Percentiles rank a stretch among this genome's conserved stretches.
Conservation (phyloP, 1,140 invertebrate species). For the Phthorimaea operculella region DNA sequence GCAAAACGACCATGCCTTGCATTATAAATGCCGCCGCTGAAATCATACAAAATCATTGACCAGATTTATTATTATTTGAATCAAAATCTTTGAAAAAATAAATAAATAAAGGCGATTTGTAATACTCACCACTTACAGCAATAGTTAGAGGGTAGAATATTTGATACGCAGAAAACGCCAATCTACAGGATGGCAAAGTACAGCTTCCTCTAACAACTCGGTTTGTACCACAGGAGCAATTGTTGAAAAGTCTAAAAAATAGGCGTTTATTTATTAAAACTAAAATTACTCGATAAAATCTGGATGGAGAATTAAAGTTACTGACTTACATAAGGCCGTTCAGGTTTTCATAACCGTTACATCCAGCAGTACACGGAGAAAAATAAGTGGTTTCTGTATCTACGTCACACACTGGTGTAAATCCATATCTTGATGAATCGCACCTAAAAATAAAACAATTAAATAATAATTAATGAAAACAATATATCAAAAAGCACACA, state of each 20-base stretch:
- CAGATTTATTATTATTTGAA: too few species aligned
- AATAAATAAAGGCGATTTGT: too few species aligned
- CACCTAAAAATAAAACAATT: constrained; percentile 28
- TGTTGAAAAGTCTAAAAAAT: constrained; percentile 26
- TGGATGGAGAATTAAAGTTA: background rate
- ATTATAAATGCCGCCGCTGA: constrained; percentile 43
- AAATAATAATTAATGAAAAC: background rate
- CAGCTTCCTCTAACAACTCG: constrained; percentile 40
- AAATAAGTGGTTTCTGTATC: constrained; percentile 38
- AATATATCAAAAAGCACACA: too few species aligned
- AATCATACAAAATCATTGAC: constrained; percentile 4
- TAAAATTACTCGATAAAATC: too few species aligned
- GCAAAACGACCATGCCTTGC: constrained; percentile 48
- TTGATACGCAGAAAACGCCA: constrained; percentile 35
- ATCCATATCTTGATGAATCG: constrained; percentile 29
- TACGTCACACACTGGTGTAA: constrained; percentile 41
- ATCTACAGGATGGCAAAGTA: constrained; percentile 24
- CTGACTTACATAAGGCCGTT: constrained; percentile 43
- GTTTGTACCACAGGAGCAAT: constrained; percentile 34
- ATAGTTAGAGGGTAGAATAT: constrained; percentile 40
- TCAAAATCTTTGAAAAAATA: too few species aligned
- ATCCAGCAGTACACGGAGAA: constrained; percentile 52
- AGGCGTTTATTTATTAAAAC: too few species aligned
- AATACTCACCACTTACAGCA: constrained; percentile 30
- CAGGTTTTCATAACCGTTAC: constrained; percentile 30